Evolutionary conservation across 2,797 vertebrate genomes (phyloP).

Genomic region (Ctenosaura bakeri): DNA sequence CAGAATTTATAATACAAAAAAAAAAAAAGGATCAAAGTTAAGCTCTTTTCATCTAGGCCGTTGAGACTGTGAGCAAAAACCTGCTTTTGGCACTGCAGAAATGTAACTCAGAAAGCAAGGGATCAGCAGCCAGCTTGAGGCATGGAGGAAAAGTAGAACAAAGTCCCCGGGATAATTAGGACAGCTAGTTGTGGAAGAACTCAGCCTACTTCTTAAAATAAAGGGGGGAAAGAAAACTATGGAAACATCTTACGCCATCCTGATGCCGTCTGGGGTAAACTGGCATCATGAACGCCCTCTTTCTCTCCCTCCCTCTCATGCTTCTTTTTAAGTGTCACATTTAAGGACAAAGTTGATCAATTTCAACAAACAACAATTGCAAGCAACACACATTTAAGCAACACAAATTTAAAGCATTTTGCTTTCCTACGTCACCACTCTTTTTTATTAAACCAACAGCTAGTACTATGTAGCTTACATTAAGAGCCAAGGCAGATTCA

Average conservation of each 20-base stretch:
- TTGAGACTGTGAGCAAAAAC: constrained; percentile 45
- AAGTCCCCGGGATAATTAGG: constrained; percentile 57
- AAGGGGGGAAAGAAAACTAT: neutral
- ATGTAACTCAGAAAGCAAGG: constrained; percentile 56
- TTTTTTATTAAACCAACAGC: neutral
- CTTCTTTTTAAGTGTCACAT: neutral
- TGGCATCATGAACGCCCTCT: neutral
- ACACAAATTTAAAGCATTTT: neutral
- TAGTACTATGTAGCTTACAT: neutral
- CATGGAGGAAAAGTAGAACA: constrained; percentile 56
- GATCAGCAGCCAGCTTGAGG: constrained; percentile 53
- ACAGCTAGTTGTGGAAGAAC: constrained; percentile 48
- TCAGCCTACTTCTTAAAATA: constrained; percentile 30
- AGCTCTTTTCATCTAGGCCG: constrained; percentile 55
- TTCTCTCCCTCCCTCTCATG: neutral
- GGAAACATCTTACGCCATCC: constrained; percentile 29
- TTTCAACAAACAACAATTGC: neutral
- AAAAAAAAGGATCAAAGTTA: constrained; percentile 59
- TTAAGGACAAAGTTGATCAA: neutral
- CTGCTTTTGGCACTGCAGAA: constrained; percentile 49
- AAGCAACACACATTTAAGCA: neutral
- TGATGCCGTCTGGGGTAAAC: neutral
- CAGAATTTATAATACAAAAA: constrained; percentile 59
- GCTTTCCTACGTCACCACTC: neutral
- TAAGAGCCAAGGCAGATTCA: neutral